These are phyloP conservation scores for Coenonympha arcania DNA, from an alignment of 2,888 invertebrate genomes.

Conservation along the genomic window DNA sequence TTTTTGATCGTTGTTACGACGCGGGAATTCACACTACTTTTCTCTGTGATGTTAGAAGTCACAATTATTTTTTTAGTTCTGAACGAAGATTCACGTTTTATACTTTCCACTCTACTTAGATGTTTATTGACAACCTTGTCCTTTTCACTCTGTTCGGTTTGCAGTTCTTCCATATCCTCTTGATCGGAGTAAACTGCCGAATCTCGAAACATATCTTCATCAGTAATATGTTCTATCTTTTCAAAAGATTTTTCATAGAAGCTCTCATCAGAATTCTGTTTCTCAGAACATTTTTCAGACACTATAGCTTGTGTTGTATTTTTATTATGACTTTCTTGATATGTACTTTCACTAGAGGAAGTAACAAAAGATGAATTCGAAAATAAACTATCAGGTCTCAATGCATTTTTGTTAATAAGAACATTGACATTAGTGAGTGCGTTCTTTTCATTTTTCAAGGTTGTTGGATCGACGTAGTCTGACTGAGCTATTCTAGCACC, in stretches of 20 bases:
- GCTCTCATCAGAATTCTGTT: constrained; percentile 74
- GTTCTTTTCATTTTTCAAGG: constrained; percentile 71
- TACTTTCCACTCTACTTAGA: constrained; percentile 46
- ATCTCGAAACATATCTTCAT: constrained; percentile 82
- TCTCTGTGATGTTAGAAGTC: constrained; percentile 41
- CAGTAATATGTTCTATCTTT: constrained; percentile 80
- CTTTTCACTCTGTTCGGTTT: constrained; percentile 32
- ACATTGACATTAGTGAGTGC: constrained; percentile 72
- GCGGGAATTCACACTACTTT: constrained; percentile 38
- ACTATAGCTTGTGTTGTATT: constrained; percentile 22
- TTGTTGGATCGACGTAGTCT: constrained; percentile 88
- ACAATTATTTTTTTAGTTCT: constrained; percentile 45
- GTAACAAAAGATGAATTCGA: constrained; percentile 75
- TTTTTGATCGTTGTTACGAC: constrained; percentile 38
- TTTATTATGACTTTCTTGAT: constrained; percentile 47
- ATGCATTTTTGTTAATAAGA: constrained; percentile 76
- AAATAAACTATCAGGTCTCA: constrained; percentile 71
- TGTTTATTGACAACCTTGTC: constrained; percentile 40
- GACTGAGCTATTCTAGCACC: constrained; percentile 91
- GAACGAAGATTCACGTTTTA: constrained; percentile 49
- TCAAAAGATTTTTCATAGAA: constrained; percentile 85
- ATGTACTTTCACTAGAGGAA: constrained; percentile 71
- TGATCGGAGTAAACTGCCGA: constrained; percentile 88
- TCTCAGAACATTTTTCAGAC: constrained; percentile 31
- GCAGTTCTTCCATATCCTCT: constrained; percentile 68